Evolutionary conservation across 2,797 vertebrate genomes (phyloP).

Genomic region (Sebastes kiyomatsui): DNA sequence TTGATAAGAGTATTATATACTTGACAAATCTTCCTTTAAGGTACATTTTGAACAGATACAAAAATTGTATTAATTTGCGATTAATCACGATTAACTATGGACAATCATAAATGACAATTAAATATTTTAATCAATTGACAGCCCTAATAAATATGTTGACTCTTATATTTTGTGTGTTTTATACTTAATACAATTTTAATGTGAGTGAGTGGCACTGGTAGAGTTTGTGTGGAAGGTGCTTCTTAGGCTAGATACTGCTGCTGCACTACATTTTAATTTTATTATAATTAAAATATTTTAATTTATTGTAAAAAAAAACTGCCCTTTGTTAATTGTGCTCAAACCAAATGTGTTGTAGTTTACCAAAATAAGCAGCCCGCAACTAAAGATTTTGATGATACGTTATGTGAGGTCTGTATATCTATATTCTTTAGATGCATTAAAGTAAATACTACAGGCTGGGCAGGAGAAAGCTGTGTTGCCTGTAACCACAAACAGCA

Average conservation of each 20-base stretch:
- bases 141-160: neutral
- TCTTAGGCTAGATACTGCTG: neutral
- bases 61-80: no score
- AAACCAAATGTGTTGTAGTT: neutral
- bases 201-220: neutral
- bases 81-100: no score
- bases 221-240: neutral
- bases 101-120: no score
- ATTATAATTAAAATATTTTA: neutral
- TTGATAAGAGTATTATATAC: no score
- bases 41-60: no score
- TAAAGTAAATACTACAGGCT: neutral
- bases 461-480: slow-evolving; percentile 2
- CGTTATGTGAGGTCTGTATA: neutral
- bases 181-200: neutral
- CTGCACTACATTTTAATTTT: neutral
- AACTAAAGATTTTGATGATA: neutral
- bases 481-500: slow-evolving; percentile 29
- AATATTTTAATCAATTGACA: no score
- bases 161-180: neutral
- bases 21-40: no score
- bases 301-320: neutral
- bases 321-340: neutral
- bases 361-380: neutral
- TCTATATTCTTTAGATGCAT: neutral